Conservation (phyloP, 2,113 vertebrate species). For the Vulpes ferrilata region DNA sequence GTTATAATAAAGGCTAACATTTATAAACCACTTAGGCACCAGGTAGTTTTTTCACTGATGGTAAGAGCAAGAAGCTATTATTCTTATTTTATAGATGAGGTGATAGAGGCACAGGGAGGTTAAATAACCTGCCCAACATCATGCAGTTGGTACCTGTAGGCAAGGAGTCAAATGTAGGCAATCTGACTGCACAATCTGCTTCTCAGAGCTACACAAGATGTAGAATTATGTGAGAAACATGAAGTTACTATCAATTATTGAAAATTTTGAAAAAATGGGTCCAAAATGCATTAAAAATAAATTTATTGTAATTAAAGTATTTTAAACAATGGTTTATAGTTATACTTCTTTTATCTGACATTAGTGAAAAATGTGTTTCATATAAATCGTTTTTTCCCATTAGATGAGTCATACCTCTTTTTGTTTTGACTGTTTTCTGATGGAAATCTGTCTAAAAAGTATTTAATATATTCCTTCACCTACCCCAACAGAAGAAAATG, state of each 20-base stretch:
- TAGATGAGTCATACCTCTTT: not conserved
- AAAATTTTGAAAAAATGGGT: not conserved
- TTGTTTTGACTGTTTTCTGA: slow-evolving; percentile 39
- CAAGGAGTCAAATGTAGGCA: not conserved
- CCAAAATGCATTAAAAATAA: not conserved
- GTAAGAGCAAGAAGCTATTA: not conserved
- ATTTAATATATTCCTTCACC: not conserved
- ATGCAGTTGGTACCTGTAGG: not conserved
- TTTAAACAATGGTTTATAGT: not conserved
- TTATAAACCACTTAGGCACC: not conserved
- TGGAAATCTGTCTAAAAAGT: not conserved
- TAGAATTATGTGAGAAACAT: not conserved
- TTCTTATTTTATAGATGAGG: not conserved
- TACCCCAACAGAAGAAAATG: not conserved
- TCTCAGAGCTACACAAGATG: not conserved
- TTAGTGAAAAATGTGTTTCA: slow-evolving; percentile 26
- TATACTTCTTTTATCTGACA: not conserved
- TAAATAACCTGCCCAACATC: not conserved
- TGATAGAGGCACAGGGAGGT: not conserved
- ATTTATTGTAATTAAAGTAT: not conserved
- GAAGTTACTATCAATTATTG: not conserved
- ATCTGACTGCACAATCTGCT: not conserved
- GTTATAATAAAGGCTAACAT: not conserved
- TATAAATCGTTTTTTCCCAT: slow-evolving; percentile 9
- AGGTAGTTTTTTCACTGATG: not conserved